Evolutionary conservation across 35 echinoderm and acorn worm genomes (phyloP).

Genomic region (Patiria miniata): DNA sequence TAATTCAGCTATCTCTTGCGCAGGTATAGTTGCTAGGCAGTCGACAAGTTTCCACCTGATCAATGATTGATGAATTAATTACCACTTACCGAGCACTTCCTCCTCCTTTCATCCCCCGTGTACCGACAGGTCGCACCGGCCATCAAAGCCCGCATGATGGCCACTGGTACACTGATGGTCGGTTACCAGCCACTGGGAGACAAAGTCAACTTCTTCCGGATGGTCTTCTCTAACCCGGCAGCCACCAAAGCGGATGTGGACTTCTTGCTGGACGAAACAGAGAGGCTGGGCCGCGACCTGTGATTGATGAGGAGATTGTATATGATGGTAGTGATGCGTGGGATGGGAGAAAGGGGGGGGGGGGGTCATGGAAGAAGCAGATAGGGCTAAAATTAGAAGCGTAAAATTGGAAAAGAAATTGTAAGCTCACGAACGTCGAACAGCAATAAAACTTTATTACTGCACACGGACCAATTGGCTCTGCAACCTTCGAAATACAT

Average conservation of each 20-base stretch:
- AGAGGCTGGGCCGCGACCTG: slow-evolving; percentile 60
- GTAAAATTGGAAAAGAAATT: too few species aligned
- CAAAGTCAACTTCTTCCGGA: slow-evolving; percentile 97
- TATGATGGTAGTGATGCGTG: background rate
- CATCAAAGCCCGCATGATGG: slow-evolving; percentile 95
- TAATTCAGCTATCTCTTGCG: too few species aligned
- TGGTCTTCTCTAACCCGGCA: slow-evolving; percentile 86
- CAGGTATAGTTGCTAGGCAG: too few species aligned
- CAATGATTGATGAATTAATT: too few species aligned
- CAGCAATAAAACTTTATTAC: too few species aligned
- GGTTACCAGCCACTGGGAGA: slow-evolving; percentile 91
- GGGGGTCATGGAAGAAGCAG: too few species aligned
- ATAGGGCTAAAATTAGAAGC: too few species aligned
- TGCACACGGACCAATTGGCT: too few species aligned
- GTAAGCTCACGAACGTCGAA: too few species aligned
- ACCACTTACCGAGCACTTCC: background rate
- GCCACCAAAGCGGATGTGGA: slow-evolving; percentile 90
- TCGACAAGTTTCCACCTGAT: too few species aligned
- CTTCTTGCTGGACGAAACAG: slow-evolving; percentile 90
- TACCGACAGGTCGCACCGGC: slow-evolving; percentile 77
- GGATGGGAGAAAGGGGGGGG: background rate
- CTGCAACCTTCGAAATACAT: too few species aligned
- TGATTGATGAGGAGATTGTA: background rate
- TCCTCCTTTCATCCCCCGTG: background rate
- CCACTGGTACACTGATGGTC: slow-evolving; percentile 81